Conservation (phyloP, 2,888 invertebrate species). For the Acronicta leporina region DNA sequence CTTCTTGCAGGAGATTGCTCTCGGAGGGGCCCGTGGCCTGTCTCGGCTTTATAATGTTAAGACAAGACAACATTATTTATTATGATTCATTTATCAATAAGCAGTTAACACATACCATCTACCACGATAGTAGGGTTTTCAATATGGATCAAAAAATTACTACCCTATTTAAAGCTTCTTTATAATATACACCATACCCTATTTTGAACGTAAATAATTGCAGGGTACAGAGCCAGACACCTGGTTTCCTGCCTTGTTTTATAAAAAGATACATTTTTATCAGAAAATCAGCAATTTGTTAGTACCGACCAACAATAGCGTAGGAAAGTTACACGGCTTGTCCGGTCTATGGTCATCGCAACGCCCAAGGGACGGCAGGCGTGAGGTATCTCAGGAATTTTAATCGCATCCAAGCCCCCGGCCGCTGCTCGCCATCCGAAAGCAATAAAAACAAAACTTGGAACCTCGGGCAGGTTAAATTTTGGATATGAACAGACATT, state of each 20-base stretch:
- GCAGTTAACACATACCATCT: not conserved
- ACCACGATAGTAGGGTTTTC: not conserved
- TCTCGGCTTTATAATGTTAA: constrained; percentile 43
- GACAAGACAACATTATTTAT: constrained; percentile 52
- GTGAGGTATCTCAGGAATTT: constrained; percentile 87
- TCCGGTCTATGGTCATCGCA: constrained; percentile 70
- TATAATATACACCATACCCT: constrained; percentile 3
- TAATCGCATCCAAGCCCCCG: constrained; percentile 85
- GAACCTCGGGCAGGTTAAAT: constrained; percentile 72
- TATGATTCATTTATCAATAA: not conserved
- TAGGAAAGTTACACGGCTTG: constrained; percentile 58
- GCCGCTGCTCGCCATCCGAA: constrained; percentile 70
- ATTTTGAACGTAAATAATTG: constrained; percentile 30
- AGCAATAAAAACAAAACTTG: constrained; percentile 78
- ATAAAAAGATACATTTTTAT: constrained; percentile 58
- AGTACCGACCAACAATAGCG: constrained; percentile 62
- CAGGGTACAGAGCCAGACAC: constrained; percentile 40
- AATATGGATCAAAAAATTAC: not conserved
- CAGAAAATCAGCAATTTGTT: constrained; percentile 64
- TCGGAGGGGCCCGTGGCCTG: constrained; percentile 64
- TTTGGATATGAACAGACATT: constrained; percentile 75
- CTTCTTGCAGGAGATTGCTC: constrained; percentile 70
- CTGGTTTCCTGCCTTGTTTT: constrained; percentile 48
- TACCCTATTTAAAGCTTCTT: constrained; percentile 3
- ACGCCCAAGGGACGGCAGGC: constrained; percentile 76